Evolutionary conservation across 1,140 invertebrate species (phyloP).

Genomic region (Trachymyrmex septentrionalis): DNA sequence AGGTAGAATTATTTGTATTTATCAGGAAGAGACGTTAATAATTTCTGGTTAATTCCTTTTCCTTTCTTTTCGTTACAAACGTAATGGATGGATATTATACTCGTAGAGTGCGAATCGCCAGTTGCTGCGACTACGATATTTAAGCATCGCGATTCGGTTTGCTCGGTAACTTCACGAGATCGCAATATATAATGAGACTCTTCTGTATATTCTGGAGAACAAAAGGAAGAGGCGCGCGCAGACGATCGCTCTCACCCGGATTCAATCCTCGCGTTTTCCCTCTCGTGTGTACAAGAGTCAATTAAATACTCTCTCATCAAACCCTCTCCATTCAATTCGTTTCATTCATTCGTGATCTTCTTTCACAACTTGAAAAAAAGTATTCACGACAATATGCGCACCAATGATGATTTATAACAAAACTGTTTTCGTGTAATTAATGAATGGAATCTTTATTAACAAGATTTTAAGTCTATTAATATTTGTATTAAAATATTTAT

Average conservation of each 20-base stretch:
- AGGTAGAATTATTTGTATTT: neutral
- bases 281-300: neutral
- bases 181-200: neutral
- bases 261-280: conserved; percentile 27
- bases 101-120: neutral
- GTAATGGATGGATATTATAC: neutral
- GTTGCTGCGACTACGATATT: conserved; percentile 10
- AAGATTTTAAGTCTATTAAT: neutral
- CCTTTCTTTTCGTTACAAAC: neutral
- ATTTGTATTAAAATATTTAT: conserved; percentile 9
- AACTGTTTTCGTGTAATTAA: no score
- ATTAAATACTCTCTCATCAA: neutral
- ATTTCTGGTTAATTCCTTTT: neutral
- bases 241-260: conserved; percentile 16
- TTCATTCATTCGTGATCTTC: neutral
- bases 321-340: neutral
- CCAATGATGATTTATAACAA: no score
- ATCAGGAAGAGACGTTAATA: neutral
- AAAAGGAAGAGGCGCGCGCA: conserved; percentile 23
- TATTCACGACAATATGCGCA: neutral
- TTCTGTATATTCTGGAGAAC: conserved; percentile 15
- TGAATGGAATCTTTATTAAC: neutral
- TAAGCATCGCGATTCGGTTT: conserved; percentile 16
- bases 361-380: conserved; percentile 1
- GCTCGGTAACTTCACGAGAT: neutral